Evolutionary conservation across 2,797 vertebrate species (phyloP).

Genomic region (Notolabrus celidotus): DNA sequence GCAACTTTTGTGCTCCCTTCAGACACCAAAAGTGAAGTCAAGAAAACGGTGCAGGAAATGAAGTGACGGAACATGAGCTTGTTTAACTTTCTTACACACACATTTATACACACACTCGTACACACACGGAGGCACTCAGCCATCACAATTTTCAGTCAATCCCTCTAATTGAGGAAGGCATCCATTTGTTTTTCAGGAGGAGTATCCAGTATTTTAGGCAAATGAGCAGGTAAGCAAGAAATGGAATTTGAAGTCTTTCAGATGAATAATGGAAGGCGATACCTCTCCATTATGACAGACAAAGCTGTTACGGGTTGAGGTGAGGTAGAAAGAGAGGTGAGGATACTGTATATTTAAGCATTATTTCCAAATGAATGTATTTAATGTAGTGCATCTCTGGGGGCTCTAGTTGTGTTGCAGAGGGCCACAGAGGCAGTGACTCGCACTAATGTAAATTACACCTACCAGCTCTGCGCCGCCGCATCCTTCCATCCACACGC

Average conservation of each 20-base stretch:
- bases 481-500: slow-evolving; percentile 57
- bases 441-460: slow-evolving; percentile 81
- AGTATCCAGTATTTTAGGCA: slow-evolving; percentile 52
- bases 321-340: slow-evolving; percentile 12
- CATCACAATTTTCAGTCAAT: slow-evolving; percentile 30
- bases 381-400: slow-evolving; percentile 47
- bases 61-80: slow-evolving; percentile 9
- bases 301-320: slow-evolving; percentile 8
- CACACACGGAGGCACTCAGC: slow-evolving; percentile 23
- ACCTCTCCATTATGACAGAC: slow-evolving; percentile 23
- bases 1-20: slow-evolving; percentile 16
- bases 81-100: slow-evolving; percentile 23
- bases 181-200: slow-evolving; percentile 45
- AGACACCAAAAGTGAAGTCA: slow-evolving; percentile 2
- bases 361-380: slow-evolving; percentile 53
- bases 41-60: background rate
- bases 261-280: slow-evolving; percentile 48
- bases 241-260: slow-evolving; percentile 49
- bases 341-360: slow-evolving; percentile 33
- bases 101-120: slow-evolving; percentile 2
- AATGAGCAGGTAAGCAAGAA: slow-evolving; percentile 54
- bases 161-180: slow-evolving; percentile 38
- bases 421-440: slow-evolving; percentile 69
- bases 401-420: slow-evolving; percentile 28
- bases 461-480: slow-evolving; percentile 58